These are phyloP conservation scores for Tragelaphus imberbis DNA, from an alignment of 2,113 vertebrate genomes.

Conservation along the genomic window DNA sequence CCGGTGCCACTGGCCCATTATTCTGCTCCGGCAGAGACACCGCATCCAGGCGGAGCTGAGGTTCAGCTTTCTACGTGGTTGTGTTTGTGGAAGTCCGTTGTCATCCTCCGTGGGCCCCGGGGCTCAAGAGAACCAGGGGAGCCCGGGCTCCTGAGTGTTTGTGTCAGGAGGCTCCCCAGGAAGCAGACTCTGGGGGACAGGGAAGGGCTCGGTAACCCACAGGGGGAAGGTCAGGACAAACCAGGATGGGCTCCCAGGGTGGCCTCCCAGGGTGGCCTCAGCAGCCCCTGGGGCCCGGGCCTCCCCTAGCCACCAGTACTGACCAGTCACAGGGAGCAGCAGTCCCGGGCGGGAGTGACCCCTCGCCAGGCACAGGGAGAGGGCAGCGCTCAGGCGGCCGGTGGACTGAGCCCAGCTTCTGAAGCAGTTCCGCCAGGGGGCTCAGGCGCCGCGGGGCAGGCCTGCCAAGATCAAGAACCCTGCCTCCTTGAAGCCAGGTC, in stretches of 20 bases:
- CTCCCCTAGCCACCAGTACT: not conserved
- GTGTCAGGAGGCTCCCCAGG: not conserved
- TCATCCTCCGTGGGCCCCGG: not conserved
- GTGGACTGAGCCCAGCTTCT: not conserved
- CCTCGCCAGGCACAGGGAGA: not conserved
- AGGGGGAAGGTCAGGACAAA: not conserved
- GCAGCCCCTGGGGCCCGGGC: not conserved
- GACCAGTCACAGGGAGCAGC: not conserved
- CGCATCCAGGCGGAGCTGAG: not conserved
- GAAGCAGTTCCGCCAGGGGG: not conserved
- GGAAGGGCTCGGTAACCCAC: not conserved
- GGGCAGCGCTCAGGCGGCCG: too few species aligned
- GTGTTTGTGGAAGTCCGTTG: rapidly evolving
- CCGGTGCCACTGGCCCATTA: rapidly evolving
- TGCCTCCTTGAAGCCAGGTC: not conserved
- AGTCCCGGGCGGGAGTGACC: not conserved
- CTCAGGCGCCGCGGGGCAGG: rapidly evolving
- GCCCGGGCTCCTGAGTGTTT: not conserved
- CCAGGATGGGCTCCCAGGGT: not conserved
- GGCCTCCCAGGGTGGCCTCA: too few species aligned
- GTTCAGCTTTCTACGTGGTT: rapidly evolving
- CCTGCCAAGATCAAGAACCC: not conserved
- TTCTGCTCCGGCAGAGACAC: not conserved
- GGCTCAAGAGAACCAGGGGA: not conserved
- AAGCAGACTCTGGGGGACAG: not conserved